Conservation (phyloP, 2,113 vertebrate species). For the Ciconia boyciana region DNA sequence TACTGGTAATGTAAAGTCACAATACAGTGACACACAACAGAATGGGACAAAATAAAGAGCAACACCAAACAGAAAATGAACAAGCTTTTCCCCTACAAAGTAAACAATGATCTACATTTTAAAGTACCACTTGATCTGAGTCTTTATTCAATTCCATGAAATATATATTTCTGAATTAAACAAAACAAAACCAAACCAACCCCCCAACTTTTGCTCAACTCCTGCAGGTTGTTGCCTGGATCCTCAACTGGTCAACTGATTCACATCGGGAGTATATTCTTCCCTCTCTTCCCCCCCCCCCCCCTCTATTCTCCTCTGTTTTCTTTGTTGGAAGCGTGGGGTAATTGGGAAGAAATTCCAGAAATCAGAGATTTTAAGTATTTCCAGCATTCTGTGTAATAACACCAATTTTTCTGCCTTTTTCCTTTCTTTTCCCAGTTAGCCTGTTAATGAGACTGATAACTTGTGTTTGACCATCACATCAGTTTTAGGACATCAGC, state of each 20-base stretch:
- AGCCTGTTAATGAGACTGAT: background rate
- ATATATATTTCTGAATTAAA: background rate
- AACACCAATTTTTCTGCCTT: background rate
- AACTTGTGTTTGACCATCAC: background rate
- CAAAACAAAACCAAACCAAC: background rate
- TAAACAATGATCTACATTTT: background rate
- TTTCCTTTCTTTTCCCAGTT: background rate
- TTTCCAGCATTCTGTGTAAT: background rate
- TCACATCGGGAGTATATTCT: background rate
- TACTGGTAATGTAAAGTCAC: background rate
- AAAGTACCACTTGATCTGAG: background rate
- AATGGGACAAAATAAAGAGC: background rate
- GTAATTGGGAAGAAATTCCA: background rate
- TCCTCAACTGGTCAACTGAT: background rate
- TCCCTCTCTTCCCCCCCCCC: too few relatives aligned
- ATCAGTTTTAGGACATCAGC: background rate
- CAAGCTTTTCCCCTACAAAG: background rate
- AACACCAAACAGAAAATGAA: background rate
- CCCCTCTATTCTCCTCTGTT: background rate
- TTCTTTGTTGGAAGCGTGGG: background rate
- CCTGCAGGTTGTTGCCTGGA: background rate
- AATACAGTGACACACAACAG: background rate
- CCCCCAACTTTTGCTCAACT: background rate
- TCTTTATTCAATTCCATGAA: background rate
- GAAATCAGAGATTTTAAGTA: background rate